Conservation (phyloP, 1,140 invertebrate species). For the Apocrypta bakeri region DNA sequence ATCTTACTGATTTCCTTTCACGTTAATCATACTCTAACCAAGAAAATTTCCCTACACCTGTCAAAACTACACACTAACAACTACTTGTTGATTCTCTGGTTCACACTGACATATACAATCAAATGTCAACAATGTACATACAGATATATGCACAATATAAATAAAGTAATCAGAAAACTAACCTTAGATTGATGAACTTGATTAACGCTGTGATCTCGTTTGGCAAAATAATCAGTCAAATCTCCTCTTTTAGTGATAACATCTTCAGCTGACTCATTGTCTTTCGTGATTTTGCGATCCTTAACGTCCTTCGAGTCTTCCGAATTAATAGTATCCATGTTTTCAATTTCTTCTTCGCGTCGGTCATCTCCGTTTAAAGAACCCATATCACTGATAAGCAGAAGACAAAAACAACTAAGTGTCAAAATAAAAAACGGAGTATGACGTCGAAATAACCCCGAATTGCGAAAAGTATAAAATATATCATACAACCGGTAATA, state of each 20-base stretch:
- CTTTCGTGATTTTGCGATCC: neutral
- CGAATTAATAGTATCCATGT: neutral
- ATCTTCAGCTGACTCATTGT: neutral
- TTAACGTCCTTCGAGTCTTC: neutral
- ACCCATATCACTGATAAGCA: neutral
- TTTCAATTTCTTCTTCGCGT: neutral
- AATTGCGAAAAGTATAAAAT: neutral
- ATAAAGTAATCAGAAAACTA: constrained; percentile 30
- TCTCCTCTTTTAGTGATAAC: constrained; percentile 44
- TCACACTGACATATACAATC: neutral
- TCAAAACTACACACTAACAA: neutral
- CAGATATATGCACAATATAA: neutral
- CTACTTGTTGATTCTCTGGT: neutral
- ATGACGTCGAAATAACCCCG: no score
- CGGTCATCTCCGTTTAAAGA: neutral
- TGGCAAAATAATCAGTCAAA: constrained; percentile 60
- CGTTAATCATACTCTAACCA: neutral
- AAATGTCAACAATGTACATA: neutral
- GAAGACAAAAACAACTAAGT: neutral
- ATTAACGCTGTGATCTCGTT: constrained; percentile 61
- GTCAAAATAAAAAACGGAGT: neutral
- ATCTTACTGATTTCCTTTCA: neutral
- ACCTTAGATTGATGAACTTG: constrained; percentile 64
- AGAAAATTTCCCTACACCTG: neutral
- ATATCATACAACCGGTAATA: neutral